Percentiles rank a stretch among this genome's conserved stretches.
These are phyloP conservation scores for Frankliniella fusca DNA, from an alignment of 2,888 invertebrate species.

Conservation along the genomic window DNA sequence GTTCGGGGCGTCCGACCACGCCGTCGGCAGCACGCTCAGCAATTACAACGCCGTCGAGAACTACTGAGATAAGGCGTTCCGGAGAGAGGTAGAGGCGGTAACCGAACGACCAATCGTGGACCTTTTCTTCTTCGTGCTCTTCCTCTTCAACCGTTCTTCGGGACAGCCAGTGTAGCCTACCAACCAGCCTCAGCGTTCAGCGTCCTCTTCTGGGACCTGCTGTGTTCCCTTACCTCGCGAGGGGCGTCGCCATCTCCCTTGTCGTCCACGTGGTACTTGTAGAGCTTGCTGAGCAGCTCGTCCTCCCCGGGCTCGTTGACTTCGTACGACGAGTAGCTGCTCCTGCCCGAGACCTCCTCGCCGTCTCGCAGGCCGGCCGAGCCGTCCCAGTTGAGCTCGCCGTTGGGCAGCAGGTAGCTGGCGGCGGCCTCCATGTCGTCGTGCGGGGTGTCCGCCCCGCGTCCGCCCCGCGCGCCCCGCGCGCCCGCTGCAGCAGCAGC, in stretches of 20 bases:
- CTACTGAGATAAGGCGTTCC: too few species aligned
- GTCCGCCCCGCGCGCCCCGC: not conserved
- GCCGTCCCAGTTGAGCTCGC: not conserved
- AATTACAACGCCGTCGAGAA: too few species aligned
- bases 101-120: too few species aligned
- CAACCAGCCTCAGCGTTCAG: too few species aligned
- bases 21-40: too few species aligned
- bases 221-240: not conserved
- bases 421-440: not conserved
- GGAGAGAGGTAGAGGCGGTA: too few species aligned
- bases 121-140: too few species aligned
- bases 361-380: not conserved
- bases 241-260: too few species aligned
- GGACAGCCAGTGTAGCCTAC: too few species aligned
- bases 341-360: not conserved
- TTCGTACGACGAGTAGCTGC: conserved; percentile 10
- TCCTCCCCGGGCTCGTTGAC: not conserved
- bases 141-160: too few species aligned
- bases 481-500: not conserved
- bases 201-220: not conserved
- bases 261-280: not conserved
- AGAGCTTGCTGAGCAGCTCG: not conserved
- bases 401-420: not conserved
- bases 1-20: too few species aligned
- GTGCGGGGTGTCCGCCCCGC: not conserved